Conservation (phyloP, 1,140 invertebrate genomes). For the Diachasmimorpha longicaudata region DNA sequence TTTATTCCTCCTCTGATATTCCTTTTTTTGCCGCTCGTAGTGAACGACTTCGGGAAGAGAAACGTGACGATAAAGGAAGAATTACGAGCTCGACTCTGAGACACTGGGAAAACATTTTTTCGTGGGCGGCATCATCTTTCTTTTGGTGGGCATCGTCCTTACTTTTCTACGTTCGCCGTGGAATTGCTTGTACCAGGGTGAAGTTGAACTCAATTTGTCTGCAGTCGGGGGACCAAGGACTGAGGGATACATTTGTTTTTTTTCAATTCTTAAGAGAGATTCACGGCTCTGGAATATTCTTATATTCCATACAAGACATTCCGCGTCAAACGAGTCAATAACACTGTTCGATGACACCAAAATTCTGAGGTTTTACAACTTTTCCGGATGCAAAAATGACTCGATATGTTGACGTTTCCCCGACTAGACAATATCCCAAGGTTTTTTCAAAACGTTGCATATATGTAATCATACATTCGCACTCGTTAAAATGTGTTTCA, state of each 20-base stretch:
- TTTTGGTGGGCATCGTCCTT: conserved; percentile 9
- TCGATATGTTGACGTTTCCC: no score
- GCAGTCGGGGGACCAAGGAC: conserved; percentile 11
- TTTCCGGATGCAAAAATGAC: no score
- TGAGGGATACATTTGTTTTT: conserved; percentile 43
- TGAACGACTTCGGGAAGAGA: not conserved
- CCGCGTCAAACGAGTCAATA: no score
- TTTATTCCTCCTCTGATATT: not conserved
- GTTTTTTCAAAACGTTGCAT: no score
- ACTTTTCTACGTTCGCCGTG: not conserved
- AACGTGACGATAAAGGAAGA: conserved; percentile 32
- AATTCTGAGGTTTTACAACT: no score
- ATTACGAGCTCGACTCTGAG: conserved; percentile 16
- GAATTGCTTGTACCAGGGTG: conserved; percentile 15
- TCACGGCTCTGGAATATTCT: not conserved
- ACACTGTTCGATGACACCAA: no score
- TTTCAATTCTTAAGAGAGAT: not conserved
- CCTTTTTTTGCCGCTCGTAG: not conserved
- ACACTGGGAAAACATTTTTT: conserved; percentile 10
- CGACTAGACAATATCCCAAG: no score
- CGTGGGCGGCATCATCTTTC: conserved; percentile 14
- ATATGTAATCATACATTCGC: no score
- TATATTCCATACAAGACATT: not conserved
- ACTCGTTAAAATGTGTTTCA: not conserved
- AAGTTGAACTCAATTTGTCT: conserved; percentile 23